phyloP scores from a whole-genome alignment of 2,113 vertebrate genomes.

The Triplophysa tibetana region DNA sequence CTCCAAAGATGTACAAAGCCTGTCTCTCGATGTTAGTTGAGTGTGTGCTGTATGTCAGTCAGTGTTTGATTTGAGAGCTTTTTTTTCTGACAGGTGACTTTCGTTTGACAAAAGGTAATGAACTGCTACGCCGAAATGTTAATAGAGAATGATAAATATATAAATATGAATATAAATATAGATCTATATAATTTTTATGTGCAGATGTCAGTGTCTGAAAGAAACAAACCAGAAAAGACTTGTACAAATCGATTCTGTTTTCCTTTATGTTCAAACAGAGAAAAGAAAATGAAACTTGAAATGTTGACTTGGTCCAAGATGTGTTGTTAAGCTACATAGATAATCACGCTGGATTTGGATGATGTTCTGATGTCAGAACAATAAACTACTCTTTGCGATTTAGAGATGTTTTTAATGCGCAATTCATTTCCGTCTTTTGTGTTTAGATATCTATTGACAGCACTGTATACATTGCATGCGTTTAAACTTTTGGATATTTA shows the following conservation, averaged over 20 bases:
- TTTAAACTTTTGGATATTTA: neutral
- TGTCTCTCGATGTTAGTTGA: slow-evolving; percentile 74
- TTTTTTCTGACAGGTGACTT: slow-evolving; percentile 69
- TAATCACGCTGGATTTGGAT: slow-evolving; percentile 76
- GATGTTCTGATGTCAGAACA: slow-evolving; percentile 77
- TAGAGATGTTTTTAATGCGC: slow-evolving; percentile 19
- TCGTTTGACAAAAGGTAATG: slow-evolving; percentile 68
- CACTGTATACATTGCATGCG: neutral
- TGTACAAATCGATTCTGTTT: slow-evolving; percentile 72
- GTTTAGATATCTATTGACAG: neutral
- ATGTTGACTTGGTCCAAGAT: slow-evolving; percentile 76
- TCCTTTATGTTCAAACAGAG: slow-evolving; percentile 68
- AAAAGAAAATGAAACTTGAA: slow-evolving; percentile 69
- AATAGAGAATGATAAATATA: slow-evolving; percentile 76
- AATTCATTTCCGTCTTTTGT: neutral
- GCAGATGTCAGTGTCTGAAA: slow-evolving; percentile 79
- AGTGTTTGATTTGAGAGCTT: slow-evolving; percentile 70
- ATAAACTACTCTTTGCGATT: slow-evolving; percentile 79
- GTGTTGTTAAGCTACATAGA: slow-evolving; percentile 80
- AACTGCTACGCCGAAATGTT: slow-evolving; percentile 75
- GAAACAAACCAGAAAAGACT: slow-evolving; percentile 71
- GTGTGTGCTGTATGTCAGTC: slow-evolving; percentile 71
- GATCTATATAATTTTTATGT: slow-evolving; percentile 83
- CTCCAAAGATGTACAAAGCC: slow-evolving; percentile 76
- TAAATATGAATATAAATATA: slow-evolving; percentile 76